A percentile compares a stretch with the other conserved stretches of the same genome.
Conservation (phyloP, 92 coral and sea anemone genomes). For the Zoanthus sociatus region DNA sequence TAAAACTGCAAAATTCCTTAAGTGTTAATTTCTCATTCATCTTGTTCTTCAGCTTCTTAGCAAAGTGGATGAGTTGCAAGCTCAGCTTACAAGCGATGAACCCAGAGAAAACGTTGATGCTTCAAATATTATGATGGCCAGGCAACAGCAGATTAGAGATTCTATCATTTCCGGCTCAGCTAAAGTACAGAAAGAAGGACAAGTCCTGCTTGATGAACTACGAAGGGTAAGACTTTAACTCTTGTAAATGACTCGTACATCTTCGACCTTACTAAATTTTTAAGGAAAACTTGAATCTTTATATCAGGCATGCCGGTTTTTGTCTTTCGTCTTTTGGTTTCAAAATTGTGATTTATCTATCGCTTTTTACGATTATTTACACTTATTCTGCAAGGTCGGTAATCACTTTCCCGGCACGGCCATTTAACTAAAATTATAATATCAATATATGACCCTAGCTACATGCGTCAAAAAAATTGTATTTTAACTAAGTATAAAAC, state of each 20-base stretch:
- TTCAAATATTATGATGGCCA: conserved; percentile 83
- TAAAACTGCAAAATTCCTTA: background rate
- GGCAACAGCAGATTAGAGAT: conserved; percentile 91
- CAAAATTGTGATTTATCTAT: too few species aligned
- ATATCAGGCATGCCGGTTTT: too few species aligned
- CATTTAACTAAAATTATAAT: too few species aligned
- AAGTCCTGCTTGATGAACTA: conserved; percentile 82
- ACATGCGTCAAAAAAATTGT: too few species aligned
- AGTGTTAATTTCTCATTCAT: background rate
- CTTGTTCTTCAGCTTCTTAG: conserved; percentile 70
- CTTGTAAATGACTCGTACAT: background rate
- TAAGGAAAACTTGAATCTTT: background rate
- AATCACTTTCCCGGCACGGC: too few species aligned
- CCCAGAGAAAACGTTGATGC: conserved; percentile 99
- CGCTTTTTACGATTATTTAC: too few species aligned
- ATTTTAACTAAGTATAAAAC: too few species aligned
- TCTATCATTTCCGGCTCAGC: conserved; percentile 88
- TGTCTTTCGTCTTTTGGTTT: too few species aligned
- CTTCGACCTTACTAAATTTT: background rate
- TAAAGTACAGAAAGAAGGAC: conserved; percentile 93
- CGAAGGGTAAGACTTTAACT: conserved; percentile 67
- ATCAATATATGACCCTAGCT: too few species aligned
- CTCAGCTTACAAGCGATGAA: conserved; percentile 97
- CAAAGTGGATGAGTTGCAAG: conserved; percentile 81
- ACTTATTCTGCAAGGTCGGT: too few species aligned